Conservation (phyloP, 2,888 invertebrate genomes). For the Blastobasis lacticolella region DNA sequence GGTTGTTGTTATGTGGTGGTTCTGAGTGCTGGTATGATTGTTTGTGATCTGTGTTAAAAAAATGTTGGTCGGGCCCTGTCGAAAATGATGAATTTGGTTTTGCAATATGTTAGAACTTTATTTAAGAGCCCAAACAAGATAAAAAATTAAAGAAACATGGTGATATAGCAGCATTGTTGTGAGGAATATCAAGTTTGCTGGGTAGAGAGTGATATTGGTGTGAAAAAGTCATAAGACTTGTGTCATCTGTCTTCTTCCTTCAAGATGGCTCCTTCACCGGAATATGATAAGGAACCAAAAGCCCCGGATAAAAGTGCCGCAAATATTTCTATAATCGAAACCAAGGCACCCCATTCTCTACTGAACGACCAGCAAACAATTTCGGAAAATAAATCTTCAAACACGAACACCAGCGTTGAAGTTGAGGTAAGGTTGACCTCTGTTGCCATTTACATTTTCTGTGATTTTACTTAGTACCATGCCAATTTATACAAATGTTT, state of each 20-base stretch:
- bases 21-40: no score
- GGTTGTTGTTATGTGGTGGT: no score
- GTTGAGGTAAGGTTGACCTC: constrained; percentile 60
- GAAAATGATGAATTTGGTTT: constrained; percentile 64
- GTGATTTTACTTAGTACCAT: constrained; percentile 11
- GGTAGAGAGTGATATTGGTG: constrained; percentile 55
- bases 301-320: constrained; percentile 79
- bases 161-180: constrained; percentile 54
- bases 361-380: constrained; percentile 54
- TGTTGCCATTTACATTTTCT: constrained; percentile 43
- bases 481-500: no score
- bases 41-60: constrained; percentile 9
- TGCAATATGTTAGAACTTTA: constrained; percentile 57
- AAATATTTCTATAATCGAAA: constrained; percentile 58
- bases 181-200: constrained; percentile 36
- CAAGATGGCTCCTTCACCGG: constrained; percentile 87
- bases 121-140: constrained; percentile 24
- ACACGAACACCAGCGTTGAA: constrained; percentile 45
- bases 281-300: constrained; percentile 84
- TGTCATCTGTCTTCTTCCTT: constrained; percentile 75
- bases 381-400: constrained; percentile 52
- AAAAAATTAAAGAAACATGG: constrained; percentile 32
- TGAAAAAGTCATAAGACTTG: constrained; percentile 71
- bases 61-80: constrained; percentile 63
- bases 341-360: constrained; percentile 58